Percentiles rank a stretch among this genome's conserved stretches.
These are phyloP conservation scores for Sicus ferrugineus DNA, from an alignment of 2,888 invertebrate genomes.

Conservation along the genomic window DNA sequence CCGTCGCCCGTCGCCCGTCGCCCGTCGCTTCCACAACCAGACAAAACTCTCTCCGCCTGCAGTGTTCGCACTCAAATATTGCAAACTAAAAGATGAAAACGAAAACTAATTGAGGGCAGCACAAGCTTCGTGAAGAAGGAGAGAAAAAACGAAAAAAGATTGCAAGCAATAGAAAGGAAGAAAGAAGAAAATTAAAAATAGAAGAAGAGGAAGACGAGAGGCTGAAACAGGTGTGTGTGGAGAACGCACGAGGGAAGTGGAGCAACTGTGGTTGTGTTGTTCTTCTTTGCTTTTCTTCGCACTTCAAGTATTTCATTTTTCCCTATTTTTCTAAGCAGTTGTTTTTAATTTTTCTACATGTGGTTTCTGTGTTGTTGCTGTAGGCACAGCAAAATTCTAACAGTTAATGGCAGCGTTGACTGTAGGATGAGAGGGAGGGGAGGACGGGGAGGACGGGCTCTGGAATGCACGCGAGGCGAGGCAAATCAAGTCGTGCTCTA, in stretches of 20 bases:
- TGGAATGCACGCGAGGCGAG: not conserved
- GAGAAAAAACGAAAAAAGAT: not conserved
- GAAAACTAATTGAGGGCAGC: conserved; percentile 9
- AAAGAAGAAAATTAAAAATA: not conserved
- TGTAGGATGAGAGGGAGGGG: no score
- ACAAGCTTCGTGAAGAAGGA: not conserved
- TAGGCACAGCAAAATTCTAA: no score
- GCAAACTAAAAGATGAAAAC: conserved; percentile 4
- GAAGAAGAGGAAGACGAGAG: not conserved
- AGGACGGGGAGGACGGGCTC: no score
- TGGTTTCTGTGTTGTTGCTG: no score
- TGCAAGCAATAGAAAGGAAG: not conserved
- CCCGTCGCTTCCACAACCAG: no score
- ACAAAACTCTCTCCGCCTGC: not conserved
- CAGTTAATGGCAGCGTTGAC: no score
- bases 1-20: not conserved
- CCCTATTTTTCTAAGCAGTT: no score
- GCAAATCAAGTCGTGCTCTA: not conserved
- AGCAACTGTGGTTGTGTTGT: not conserved
- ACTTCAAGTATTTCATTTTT: not conserved
- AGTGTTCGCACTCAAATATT: not conserved
- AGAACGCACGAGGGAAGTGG: not conserved
- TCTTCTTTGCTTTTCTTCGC: conserved; percentile 2
- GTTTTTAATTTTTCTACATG: no score
- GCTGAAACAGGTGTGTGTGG: not conserved